Conservation (phyloP, 1,140 invertebrate genomes). For the Drosophila equinoxialis region DNA sequence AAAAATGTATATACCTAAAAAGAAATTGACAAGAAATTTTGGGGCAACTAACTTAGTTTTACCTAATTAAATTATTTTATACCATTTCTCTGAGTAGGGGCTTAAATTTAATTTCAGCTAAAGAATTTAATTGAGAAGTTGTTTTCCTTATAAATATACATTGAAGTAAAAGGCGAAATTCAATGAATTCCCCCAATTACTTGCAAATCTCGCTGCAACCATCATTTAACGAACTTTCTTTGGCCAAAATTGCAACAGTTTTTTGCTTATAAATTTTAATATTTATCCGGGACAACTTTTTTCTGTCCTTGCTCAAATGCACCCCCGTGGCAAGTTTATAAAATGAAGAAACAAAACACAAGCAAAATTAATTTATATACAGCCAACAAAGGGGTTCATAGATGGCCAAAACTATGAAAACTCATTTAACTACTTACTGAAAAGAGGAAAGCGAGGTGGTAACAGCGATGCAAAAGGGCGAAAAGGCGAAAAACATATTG, state of each 20-base stretch:
- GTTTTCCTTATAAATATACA: no score
- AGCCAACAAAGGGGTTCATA: slow-evolving; percentile 27
- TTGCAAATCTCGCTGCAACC: not conserved
- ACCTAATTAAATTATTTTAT: not conserved
- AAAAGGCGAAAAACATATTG: slow-evolving; percentile 67
- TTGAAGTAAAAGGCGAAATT: not conserved
- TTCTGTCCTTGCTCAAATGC: slow-evolving; percentile 36
- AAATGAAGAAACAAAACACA: slow-evolving; percentile 21
- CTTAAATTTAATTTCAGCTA: no score
- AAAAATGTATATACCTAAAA: not conserved
- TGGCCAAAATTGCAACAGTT: slow-evolving; percentile 34
- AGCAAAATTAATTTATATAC: slow-evolving; percentile 50
- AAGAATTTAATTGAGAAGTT: not conserved
- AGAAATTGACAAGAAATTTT: not conserved
- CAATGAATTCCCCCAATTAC: slow-evolving; percentile 3
- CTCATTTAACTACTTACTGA: slow-evolving; percentile 72
- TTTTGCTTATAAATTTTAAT: slow-evolving; percentile 38
- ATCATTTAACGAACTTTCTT: slow-evolving; percentile 30
- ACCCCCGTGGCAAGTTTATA: slow-evolving; percentile 53
- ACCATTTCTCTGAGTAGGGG: no score
- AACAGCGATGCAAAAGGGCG: slow-evolving; percentile 10
- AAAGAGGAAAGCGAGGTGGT: slow-evolving; percentile 9
- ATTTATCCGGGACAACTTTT: slow-evolving; percentile 49
- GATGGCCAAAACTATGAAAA: slow-evolving; percentile 71
- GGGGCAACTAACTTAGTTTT: not conserved